A percentile compares a stretch with the other conserved stretches of the same genome.
Conservation (phyloP, 2,888 invertebrate genomes). For the Bimastos eiseni region DNA sequence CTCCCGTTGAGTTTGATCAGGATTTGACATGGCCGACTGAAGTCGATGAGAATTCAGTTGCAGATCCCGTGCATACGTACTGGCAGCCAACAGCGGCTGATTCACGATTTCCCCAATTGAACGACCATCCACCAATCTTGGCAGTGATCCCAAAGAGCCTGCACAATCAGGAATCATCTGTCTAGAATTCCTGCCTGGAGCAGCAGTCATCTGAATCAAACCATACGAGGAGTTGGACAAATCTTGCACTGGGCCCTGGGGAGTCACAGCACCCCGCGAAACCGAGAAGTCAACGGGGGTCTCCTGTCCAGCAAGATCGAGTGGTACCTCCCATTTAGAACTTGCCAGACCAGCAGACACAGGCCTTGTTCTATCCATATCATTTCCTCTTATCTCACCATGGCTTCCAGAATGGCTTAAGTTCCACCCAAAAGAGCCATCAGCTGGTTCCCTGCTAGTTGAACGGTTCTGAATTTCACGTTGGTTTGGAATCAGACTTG, state of each 20-base stretch:
- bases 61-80: not conserved
- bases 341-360: not conserved
- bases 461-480: not conserved
- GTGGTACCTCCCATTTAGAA: not conserved
- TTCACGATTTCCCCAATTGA: not conserved
- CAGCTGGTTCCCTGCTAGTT: not conserved
- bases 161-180: not conserved
- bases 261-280: not conserved
- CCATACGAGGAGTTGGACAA: not conserved
- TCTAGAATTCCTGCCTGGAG: not conserved
- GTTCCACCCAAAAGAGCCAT: not conserved
- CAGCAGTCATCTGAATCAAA: not conserved
- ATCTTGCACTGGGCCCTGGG: not conserved
- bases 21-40: not conserved
- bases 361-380: not conserved
- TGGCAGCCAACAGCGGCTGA: not conserved
- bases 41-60: not conserved
- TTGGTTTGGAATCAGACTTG: slow-evolving; percentile 13
- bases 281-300: not conserved
- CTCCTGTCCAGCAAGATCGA: not conserved
- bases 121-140: not conserved
- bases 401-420: not conserved
- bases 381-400: not conserved
- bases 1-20: not conserved
- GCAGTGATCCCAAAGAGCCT: not conserved